Conservation (phyloP, 2,797 vertebrate genomes). For the Myotis pilosus region DNA sequence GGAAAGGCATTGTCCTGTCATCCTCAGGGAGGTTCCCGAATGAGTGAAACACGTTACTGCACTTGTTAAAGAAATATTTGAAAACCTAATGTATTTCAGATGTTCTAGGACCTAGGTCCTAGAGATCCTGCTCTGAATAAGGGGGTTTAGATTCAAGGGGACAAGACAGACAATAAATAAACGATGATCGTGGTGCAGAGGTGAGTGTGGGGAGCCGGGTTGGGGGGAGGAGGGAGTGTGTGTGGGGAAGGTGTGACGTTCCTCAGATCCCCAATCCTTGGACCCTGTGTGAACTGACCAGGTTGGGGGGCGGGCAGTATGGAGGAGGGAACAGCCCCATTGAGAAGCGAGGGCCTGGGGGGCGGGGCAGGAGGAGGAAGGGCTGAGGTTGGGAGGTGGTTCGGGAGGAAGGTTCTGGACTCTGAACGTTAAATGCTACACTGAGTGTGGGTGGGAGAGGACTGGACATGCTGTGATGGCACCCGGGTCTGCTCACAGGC, state of each 20-base stretch:
- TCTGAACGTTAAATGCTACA: background rate
- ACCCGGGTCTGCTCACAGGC: background rate
- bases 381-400: too few species aligned
- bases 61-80: background rate
- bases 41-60: background rate
- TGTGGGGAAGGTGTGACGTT: too few species aligned
- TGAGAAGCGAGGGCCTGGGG: too few species aligned
- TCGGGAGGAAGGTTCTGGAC: background rate
- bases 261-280: too few species aligned
- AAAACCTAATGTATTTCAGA: background rate
- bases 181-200: too few species aligned
- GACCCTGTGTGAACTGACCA: background rate
- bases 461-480: background rate
- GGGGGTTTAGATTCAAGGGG: background rate
- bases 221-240: too few species aligned
- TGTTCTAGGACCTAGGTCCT: too few species aligned
- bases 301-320: accelerated
- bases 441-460: background rate
- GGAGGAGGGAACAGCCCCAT: background rate
- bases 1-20: background rate
- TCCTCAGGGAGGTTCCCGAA: background rate
- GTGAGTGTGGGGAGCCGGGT: too few species aligned
- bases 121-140: background rate
- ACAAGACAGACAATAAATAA: background rate
- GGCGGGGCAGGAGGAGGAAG: background rate